Base-by-base conservation (phyloP, 1,140 invertebrate species). In the Rhynchophorus ferrugineus region DNA sequence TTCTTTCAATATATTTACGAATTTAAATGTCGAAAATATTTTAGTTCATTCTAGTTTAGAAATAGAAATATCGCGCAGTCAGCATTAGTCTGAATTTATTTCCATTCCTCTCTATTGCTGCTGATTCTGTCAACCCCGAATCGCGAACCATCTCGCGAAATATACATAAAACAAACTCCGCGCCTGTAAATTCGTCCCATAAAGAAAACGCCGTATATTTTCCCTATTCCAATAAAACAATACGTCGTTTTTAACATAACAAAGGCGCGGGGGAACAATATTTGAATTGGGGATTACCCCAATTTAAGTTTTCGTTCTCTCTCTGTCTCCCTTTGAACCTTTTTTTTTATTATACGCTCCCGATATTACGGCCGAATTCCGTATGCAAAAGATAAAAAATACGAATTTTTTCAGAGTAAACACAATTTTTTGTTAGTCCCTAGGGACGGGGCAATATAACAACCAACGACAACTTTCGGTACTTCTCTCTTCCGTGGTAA, bases 191-290 rank as follows among this genome's bases (percentile, higher is more conserved):
- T 44, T 24, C 24, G 7, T 24, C 43, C 43, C 13, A n/a, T 29
- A 11, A 33, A 24, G 43, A 29, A 29, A n/a, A 11, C 16, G 5
- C 16, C 38, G 11, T 47, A 47, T 47, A 47, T 49, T 41, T 47
- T 33, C 41, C 42, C 42, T 49, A 24, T 51, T 24, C 33, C 41
- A 51, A 51, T 51, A 51, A 51, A 51, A 51, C 49, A 51, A 51
- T 44, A 45, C 49, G 49, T 52, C 49, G 49, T 52, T 38, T 52
- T 52, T 52, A 52, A 52, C 49, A 52, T 52, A 52, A 52, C 49
- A 52, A 52, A 37, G 43, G 43, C 34, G 22, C 42, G 11, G 21
- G 49, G 35, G 49, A 45, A 52, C 49, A 52, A 52, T 52, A 52
- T 52, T 52, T 52, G 43, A 52, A 52, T 52, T 52, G 42, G 42